phyloP scores from a whole-genome alignment of 1,140 invertebrate species.

The Euwallacea fornicatus region DNA sequence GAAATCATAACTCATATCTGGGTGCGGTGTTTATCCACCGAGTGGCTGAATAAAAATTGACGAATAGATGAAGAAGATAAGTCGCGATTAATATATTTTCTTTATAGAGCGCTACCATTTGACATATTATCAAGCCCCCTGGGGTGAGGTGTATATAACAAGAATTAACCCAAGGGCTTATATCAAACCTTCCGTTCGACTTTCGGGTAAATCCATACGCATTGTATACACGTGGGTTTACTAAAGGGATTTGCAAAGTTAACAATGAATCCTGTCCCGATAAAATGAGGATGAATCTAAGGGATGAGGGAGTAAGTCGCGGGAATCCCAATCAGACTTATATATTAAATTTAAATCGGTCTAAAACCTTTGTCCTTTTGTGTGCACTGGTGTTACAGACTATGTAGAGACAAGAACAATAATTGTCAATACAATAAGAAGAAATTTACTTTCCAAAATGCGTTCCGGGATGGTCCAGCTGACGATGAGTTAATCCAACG shows the following conservation, averaged over 20 bases:
- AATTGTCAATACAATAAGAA: too few species aligned
- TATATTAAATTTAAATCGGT: too few species aligned
- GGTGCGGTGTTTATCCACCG: slow-evolving; percentile 41
- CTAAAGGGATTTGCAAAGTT: slow-evolving; percentile 15
- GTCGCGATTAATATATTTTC: slow-evolving; percentile 45
- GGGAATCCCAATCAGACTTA: too few species aligned
- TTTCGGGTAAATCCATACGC: slow-evolving; percentile 16
- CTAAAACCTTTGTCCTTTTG: too few species aligned
- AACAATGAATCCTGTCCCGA: slow-evolving; percentile 19
- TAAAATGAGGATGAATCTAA: slow-evolving; percentile 4
- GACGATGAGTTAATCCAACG: too few species aligned
- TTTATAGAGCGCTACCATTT: slow-evolving; percentile 26
- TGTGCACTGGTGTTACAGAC: too few species aligned
- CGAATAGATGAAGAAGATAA: slow-evolving; percentile 44
- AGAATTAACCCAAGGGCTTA: slow-evolving; percentile 21
- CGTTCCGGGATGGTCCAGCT: too few species aligned
- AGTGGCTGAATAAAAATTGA: slow-evolving; percentile 42
- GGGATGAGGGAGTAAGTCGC: too few species aligned
- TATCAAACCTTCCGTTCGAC: slow-evolving; percentile 11
- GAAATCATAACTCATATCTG: slow-evolving; percentile 45
- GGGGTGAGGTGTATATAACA: slow-evolving; percentile 20
- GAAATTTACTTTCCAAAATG: too few species aligned
- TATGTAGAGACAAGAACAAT: too few species aligned
- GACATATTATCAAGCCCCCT: slow-evolving; percentile 21
- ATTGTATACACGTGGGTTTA: slow-evolving; percentile 13